These are phyloP conservation scores for Netelia melanura DNA, from an alignment of 2,888 invertebrate genomes.

Conservation along the genomic window DNA sequence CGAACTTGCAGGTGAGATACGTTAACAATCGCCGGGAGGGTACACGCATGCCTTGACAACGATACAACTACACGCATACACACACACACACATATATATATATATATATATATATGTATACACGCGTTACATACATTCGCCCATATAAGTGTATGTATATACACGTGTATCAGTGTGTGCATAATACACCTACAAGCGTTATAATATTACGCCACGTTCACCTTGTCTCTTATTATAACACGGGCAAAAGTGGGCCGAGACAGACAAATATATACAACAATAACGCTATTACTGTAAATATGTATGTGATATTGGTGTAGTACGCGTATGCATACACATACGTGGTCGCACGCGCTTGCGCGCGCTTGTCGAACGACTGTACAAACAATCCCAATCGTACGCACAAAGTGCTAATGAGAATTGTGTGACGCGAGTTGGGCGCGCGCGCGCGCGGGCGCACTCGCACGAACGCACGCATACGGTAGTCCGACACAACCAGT, in stretches of 20 bases:
- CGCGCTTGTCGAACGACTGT: not conserved
- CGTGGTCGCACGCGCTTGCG: not conserved
- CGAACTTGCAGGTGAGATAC: constrained; percentile 87
- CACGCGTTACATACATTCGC: too few species aligned
- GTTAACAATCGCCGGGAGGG: not conserved
- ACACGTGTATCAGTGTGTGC: not conserved
- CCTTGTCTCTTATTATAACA: constrained; percentile 38
- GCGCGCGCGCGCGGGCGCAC: not conserved
- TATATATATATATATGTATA: too few species aligned
- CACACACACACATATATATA: too few species aligned
- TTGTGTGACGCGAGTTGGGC: constrained; percentile 8
- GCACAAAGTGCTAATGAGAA: constrained; percentile 22
- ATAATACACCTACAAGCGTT: not conserved
- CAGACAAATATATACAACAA: not conserved
- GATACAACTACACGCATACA: too few species aligned
- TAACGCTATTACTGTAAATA: constrained; percentile 3
- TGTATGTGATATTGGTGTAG: not conserved
- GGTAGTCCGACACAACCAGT: too few species aligned
- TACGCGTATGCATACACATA: not conserved
- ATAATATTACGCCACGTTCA: constrained; percentile 14
- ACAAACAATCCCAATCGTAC: constrained; percentile 3
- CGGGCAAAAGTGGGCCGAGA: not conserved
- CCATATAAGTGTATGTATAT: not conserved
- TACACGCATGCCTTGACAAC: too few species aligned
- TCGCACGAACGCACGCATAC: too few species aligned